phyloP scores from a whole-genome alignment of 1,140 invertebrate species.

The Hypothenemus hampei region DNA sequence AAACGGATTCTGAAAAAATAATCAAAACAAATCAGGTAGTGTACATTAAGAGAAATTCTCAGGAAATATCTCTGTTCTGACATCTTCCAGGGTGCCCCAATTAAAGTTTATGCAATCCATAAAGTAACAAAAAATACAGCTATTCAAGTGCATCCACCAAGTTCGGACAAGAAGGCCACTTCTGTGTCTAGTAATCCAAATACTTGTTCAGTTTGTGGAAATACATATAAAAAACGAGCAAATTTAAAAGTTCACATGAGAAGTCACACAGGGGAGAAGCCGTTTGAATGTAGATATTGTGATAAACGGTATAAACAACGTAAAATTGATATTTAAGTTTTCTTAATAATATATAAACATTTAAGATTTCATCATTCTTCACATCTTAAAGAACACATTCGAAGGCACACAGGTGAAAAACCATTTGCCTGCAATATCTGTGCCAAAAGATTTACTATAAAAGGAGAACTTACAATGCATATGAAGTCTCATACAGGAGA shows the following conservation, averaged over 20 bases:
- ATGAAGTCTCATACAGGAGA: slow-evolving; percentile 56
- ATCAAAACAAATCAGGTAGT: no score
- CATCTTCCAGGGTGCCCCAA: no score
- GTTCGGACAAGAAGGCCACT: slow-evolving; percentile 2
- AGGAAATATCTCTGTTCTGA: no score
- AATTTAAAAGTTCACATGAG: slow-evolving; percentile 44
- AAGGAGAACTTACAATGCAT: slow-evolving; percentile 56
- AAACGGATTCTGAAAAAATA: no score
- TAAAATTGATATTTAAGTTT: neutral
- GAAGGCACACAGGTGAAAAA: slow-evolving; percentile 57
- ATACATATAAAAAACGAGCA: slow-evolving; percentile 40
- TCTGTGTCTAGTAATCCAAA: slow-evolving; percentile 24
- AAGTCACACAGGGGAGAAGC: slow-evolving; percentile 45
- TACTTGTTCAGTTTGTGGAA: slow-evolving; percentile 38
- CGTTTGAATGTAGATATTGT: slow-evolving; percentile 46
- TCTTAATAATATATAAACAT: neutral
- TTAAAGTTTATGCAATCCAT: neutral
- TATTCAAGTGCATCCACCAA: slow-evolving; percentile 21
- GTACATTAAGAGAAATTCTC: no score
- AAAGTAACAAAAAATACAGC: slow-evolving; percentile 16
- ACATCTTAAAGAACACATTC: slow-evolving; percentile 47
- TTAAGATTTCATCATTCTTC: slow-evolving; percentile 40
- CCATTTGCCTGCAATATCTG: slow-evolving; percentile 54
- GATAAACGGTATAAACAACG: slow-evolving; percentile 36
- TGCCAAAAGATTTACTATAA: slow-evolving; percentile 61